Conservation (phyloP, 1,140 invertebrate species). For the Musca domestica region DNA sequence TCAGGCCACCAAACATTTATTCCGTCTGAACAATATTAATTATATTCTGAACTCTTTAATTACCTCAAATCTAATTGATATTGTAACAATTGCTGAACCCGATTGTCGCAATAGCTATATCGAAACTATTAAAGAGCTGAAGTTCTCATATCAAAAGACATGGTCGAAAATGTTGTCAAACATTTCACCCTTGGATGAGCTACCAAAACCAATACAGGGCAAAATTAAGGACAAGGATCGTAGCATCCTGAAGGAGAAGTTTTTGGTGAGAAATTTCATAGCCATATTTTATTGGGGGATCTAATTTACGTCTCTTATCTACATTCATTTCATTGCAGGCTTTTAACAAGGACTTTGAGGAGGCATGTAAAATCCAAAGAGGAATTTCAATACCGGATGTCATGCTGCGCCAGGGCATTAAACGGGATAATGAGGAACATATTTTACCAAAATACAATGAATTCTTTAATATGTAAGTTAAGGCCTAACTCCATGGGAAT, state of each 20-base stretch:
- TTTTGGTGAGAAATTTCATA: conserved; percentile 62
- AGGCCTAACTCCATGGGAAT: conserved; percentile 8
- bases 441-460: conserved; percentile 80
- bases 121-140: conserved; percentile 62
- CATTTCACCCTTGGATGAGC: conserved; percentile 67
- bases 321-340: conserved; percentile 58
- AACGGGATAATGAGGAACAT: conserved; percentile 80
- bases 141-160: conserved; percentile 50
- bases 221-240: conserved; percentile 85
- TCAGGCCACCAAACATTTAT: conserved; percentile 77
- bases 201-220: conserved; percentile 61
- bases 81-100: conserved; percentile 75
- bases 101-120: conserved; percentile 80
- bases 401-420: conserved; percentile 77
- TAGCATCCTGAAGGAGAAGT: conserved; percentile 91
- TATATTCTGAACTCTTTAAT: conserved; percentile 88
- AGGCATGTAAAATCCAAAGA: conserved; percentile 79
- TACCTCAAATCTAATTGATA: conserved; percentile 76
- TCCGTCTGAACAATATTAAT: conserved; percentile 89
- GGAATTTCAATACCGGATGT: conserved; percentile 91
- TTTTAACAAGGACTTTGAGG: conserved; percentile 95
- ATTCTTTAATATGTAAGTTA: conserved; percentile 71
- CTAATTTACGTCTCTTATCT: background rate
- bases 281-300: background rate
- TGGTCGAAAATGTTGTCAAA: conserved; percentile 82